Evolutionary conservation across 2,113 vertebrate genomes (phyloP), one percentile per base, ranked within the genome.

Genomic region (Alectura lathami): DNA sequence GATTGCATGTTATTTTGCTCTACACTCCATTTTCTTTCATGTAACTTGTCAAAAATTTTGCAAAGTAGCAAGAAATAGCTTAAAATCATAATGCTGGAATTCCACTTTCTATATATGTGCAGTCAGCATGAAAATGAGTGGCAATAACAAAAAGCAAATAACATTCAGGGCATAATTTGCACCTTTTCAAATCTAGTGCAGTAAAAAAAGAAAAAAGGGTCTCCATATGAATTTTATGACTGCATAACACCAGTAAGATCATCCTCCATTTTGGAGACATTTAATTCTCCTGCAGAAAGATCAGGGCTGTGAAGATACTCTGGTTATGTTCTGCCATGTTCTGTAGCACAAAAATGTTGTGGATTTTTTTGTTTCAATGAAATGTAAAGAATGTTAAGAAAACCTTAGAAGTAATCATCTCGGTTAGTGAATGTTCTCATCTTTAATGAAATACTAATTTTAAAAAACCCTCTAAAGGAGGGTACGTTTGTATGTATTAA

Each of bases 141-240:
- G 22, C 18, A 11, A 13, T 24, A 76, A 45, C 24, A 51, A 57
- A 14, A 82, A 51, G 26, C 11, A 48, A 21, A 36, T 62, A 56
- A 30, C 53, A 57, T 36, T 20, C 30, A 73, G 21, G 16, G 18
- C 1, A 0, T 22, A 24, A 7, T 59, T 59, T n/a, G 14, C 60
- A 32, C 21, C 30, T 51, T 70, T n/a, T 57, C 54, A 59, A 57
- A 74, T 45, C 48, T 79, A 4, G 6, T 62, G 15, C 27, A 26
- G 34, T 15, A 18, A 56, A 11, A 11, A 54, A n/a, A n/a, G n/a
- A n/a, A 30, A 53, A 78, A 74, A 48, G 38, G 3, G 3, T 80
- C 2, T 45, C 3, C 24, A 1, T 0, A 0, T n/a, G 12, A 80
- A 26, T 40, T 53, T 42, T 62, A 34, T 83, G 40, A 45, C 32